Conservation (phyloP, 2,113 vertebrate genomes). For the Sceloporus undulatus region DNA sequence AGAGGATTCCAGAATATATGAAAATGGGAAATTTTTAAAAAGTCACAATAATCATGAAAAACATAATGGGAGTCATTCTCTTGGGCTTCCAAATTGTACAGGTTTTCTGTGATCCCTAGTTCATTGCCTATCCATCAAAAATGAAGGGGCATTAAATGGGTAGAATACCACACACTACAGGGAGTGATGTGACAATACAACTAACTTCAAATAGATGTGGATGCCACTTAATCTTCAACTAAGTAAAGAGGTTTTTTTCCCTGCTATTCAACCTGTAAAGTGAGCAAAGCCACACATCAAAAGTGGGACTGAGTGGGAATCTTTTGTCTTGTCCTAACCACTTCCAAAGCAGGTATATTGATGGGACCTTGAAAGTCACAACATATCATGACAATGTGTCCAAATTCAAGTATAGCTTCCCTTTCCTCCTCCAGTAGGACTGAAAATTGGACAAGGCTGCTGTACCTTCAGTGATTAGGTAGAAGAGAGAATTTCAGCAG, state of each 20-base stretch:
- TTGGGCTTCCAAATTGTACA: not conserved
- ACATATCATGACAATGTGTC: not conserved
- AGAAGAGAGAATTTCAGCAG: too few relatives aligned
- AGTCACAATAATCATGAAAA: not conserved
- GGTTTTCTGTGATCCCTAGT: not conserved
- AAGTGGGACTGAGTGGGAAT: too few relatives aligned
- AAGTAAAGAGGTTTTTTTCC: too few relatives aligned
- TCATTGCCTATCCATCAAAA: not conserved
- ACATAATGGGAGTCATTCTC: not conserved
- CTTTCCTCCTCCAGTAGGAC: not conserved
- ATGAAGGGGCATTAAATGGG: not conserved
- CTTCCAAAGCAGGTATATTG: not conserved
- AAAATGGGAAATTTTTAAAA: not conserved
- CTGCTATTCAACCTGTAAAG: too few relatives aligned
- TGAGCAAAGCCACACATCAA: too few relatives aligned
- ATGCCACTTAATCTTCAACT: too few relatives aligned
- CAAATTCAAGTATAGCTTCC: not conserved
- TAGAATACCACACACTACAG: not conserved
- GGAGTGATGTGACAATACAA: not conserved
- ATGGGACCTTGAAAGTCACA: not conserved
- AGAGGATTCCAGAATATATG: not conserved
- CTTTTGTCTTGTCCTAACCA: not conserved
- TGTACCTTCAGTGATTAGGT: too few relatives aligned
- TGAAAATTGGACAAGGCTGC: too few relatives aligned
- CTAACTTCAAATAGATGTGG: not conserved